Evolutionary conservation across 2,797 vertebrate species (phyloP), one percentile per base, ranked within the genome.

Genomic region (Poecilia velifera): DNA sequence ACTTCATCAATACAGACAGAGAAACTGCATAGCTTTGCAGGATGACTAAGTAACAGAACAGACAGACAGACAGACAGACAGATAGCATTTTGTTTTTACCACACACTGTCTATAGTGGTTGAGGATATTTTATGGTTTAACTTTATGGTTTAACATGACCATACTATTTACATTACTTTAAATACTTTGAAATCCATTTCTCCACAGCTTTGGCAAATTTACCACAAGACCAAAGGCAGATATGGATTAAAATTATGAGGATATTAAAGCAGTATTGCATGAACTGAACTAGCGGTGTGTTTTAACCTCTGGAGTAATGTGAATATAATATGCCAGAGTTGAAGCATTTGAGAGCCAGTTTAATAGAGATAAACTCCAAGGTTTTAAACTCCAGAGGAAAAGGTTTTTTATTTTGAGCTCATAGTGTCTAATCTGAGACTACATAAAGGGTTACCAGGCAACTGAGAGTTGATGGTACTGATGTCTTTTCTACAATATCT

Each of bases 401-500:
- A 79, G 78, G 78, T 82, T 90, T 78, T 72, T 88, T 57, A 87
- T 84, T 89, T 72, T 81, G 14, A 82, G 76, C 72, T 87, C 80
- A 81, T 79, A 88, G 87, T 79, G 87, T 70, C 78, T 53, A 28
- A 45, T 84, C 75, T 84, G 68, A 87, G 83, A 82, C 89, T 62
- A 82, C 79, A 90, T 84, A 85, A 86, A 77, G 16, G 85, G 90
- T 93, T 93, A 86, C 92, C 76, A 80, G 84, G 91, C 90, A 92
- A 93, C 92, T 39, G 71, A 71, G 59, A 76, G 82, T 83, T 80
- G 78, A 76, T 85, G 76, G 57, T 74, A 14, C 62, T 79, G 75
- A 76, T 81, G 77, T 76, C 76, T 88, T 62, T 78, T 74, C 36
- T 77, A 80, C 71, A 57, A 7, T 82, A 86, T 66, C 75, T 84